These are phyloP conservation scores for Choloepus didactylus DNA, from an alignment of 2,797 vertebrate genomes.

Conservation along the genomic window DNA sequence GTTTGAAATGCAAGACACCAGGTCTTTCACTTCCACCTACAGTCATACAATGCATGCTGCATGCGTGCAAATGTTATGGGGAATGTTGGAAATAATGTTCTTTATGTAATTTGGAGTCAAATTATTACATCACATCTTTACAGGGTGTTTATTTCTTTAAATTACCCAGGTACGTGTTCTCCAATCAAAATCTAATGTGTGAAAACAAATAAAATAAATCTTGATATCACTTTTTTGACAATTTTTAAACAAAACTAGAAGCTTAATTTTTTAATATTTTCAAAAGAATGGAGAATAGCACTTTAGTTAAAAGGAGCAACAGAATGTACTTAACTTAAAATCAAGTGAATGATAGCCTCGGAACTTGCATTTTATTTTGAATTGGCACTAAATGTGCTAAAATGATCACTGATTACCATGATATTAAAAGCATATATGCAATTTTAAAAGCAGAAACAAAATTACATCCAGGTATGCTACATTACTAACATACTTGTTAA, in stretches of 20 bases:
- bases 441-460: conserved; percentile 41
- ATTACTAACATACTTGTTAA: not conserved
- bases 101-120: conserved; percentile 76
- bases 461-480: not conserved
- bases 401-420: not conserved
- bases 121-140: conserved; percentile 77
- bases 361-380: not conserved
- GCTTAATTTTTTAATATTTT: conserved; percentile 24
- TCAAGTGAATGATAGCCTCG: not conserved
- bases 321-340: conserved; percentile 40
- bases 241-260: conserved; percentile 48
- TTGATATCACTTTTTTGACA: not conserved
- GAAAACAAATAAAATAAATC: conserved; percentile 61
- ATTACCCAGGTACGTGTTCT: accelerated
- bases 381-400: not conserved
- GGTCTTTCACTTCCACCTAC: conserved; percentile 79
- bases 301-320: not conserved
- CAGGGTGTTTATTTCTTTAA: conserved; percentile 77
- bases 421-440: not conserved
- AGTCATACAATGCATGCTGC: conserved; percentile 85
- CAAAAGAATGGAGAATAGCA: not conserved
- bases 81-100: conserved; percentile 80
- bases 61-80: conserved; percentile 66
- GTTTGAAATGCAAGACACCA: conserved; percentile 89
- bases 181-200: not conserved